Percentiles rank a stretch among this genome's conserved stretches.
phyloP scores from a whole-genome alignment of 2,113 vertebrate species.

The Brachyhypopomus occidentalis region DNA sequence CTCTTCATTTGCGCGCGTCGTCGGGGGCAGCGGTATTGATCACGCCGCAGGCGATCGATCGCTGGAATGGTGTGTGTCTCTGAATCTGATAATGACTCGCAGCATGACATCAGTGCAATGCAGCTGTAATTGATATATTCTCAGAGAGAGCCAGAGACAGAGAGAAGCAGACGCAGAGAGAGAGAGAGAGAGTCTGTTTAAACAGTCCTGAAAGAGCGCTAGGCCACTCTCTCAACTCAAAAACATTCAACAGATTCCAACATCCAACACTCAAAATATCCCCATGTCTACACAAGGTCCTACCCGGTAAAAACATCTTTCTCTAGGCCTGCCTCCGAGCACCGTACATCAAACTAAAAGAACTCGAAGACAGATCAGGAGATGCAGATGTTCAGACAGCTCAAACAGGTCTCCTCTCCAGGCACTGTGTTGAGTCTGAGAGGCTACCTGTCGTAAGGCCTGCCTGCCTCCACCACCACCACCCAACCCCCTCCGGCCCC shows the following conservation, averaged over 20 bases:
- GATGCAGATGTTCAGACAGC: too few species aligned
- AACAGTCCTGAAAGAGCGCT: constrained; percentile 9
- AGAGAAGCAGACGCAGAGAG: neutral
- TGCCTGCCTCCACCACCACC: neutral
- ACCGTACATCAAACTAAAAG: too few species aligned
- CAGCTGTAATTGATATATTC: constrained; percentile 78
- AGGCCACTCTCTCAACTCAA: neutral
- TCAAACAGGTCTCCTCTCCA: too few species aligned
- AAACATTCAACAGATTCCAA: neutral
- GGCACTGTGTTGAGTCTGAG: neutral
- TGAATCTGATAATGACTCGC: constrained; percentile 83
- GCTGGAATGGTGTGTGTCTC: constrained; percentile 74
- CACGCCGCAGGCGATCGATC: constrained; percentile 79
- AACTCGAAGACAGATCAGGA: too few species aligned
- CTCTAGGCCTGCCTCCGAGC: neutral
- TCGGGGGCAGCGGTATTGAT: constrained; percentile 77
- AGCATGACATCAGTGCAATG: constrained; percentile 75
- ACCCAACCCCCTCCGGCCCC: neutral
- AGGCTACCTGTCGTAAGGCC: neutral
- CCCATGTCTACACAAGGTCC: neutral
- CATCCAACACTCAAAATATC: neutral
- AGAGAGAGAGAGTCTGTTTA: constrained; percentile 30
- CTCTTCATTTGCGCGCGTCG: constrained; percentile 75
- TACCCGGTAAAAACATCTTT: neutral
- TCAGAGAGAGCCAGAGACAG: constrained; percentile 39